Base-by-base conservation (phyloP, 2,797 vertebrate genomes). In the Meda fulgida region DNA sequence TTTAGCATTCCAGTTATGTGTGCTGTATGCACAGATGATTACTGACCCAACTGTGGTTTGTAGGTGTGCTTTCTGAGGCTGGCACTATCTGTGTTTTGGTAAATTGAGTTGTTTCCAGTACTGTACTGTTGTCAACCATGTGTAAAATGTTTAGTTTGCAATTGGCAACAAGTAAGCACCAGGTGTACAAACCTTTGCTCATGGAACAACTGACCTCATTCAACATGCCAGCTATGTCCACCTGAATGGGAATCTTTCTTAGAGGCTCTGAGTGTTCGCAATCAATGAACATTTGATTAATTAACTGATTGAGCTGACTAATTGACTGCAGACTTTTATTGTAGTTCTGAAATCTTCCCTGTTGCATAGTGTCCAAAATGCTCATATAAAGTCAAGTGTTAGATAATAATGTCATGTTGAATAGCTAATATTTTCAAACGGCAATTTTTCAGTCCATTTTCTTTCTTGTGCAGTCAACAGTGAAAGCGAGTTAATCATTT, bases 181-280 rank as follows among this genome's bases (percentile, higher is more conserved):
- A 60, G 76, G 53, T 60, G 76, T 36, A 65, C 60, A 79, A 29
- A 13, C 55, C 9, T 79, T 79, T 65, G 38, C 60, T 79, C 9
- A 8, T 75, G 46, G 31, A 40, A 26, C 77, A 79, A 23, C 38
- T 66, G 60, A 79, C 63, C 77, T 48, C 26, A 43, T 79, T 26
- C n/a, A 34, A 21, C 60, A 21, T 46, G 77, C 77, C 58, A 78
- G 18, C n/a, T 21, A 29, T 65, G n/a, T 40, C 77, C 40, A 66
- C 58, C 53, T 60, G 36, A 6, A 36, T 55, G 23, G n/a, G 3
- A 78, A 21, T 10, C 10, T 46, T 9, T 78, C 46, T 75, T 9
- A 48, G 46, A 19, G 43, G 29, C 5, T 48, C 9, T 16, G 6
- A 60, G 36, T 29, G 58, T 46, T 66, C 23, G n/a, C 26, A 63